Base-by-base conservation (phyloP, 2,888 invertebrate species). In the Drosophila birchii region DNA sequence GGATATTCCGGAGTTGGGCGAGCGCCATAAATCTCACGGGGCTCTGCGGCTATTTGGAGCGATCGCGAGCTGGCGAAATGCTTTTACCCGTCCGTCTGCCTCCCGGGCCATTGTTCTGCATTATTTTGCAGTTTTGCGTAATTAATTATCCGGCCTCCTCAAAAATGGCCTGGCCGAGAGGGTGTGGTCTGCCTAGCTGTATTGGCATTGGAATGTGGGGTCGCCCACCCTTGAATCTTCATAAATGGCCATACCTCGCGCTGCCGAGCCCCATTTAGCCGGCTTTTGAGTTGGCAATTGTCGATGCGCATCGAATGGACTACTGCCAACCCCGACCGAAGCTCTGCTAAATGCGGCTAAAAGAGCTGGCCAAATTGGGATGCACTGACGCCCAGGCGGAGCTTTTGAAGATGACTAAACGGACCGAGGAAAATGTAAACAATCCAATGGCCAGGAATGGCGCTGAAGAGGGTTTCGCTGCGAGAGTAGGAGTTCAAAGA, bases 11-110 rank as follows among this genome's bases (percentile, higher is more conserved):
- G 36, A 58, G 62, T 56, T 59, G 73, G 75, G 64, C 74, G 74
- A 78, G 67, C 64, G 76, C 78, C 75, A 86, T 86, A 82, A 86
- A 86, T 86, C 82, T 84, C 81, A 23, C 41, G 53, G 38, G 49
- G 39, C 53, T 45, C 23, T 8, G 18, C 12, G 32, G 18, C 32
- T 53, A 36, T 36, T 57, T 59, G 54, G 55, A 61, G 60, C 36
- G 60, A 60, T 58, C 55, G 26, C 34, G 51, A 44, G 51, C 57
- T 70, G 71, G 83, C 80, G 79, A 84, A 85, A 86, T 84, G 77
- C 81, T 86, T 77, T 80, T 70, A 51, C 81, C 45, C 47, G 39
- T 51, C 67, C 49, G 72, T 34, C 34, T 34, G 34, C 34, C 49
- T 29, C 51, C 43, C 51, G 29, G 53, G 41, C 73, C 60, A 70